phyloP scores from a whole-genome alignment of 2,113 vertebrate species.

The Tychaedon coryphoeus region DNA sequence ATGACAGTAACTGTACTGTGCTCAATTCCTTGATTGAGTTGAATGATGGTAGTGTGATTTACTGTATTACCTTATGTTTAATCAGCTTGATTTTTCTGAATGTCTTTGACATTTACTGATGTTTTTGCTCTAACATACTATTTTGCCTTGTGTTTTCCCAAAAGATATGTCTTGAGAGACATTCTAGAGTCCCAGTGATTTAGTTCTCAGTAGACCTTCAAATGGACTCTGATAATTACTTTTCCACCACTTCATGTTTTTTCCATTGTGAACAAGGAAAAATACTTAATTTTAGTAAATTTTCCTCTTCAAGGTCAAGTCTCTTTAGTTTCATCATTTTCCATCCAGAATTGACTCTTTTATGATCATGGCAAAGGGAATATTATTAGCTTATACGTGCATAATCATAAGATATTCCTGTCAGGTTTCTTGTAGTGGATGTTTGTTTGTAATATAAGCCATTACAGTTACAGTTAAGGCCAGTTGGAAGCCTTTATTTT shows the following conservation, averaged over 20 bases:
- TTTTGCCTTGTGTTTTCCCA: not conserved
- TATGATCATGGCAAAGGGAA: not conserved
- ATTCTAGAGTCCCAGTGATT: not conserved
- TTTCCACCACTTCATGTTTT: not conserved
- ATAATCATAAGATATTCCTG: not conserved
- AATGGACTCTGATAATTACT: conserved; percentile 4
- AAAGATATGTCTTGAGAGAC: not conserved
- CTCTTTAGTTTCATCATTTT: conserved; percentile 35
- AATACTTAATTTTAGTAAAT: conserved; percentile 55
- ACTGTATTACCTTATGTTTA: not conserved
- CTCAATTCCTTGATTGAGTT: not conserved
- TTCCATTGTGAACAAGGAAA: conserved; percentile 50
- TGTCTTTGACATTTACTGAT: not conserved
- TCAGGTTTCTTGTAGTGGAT: not conserved
- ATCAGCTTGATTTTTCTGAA: not conserved
- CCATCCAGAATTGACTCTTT: not conserved
- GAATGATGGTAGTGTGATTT: not conserved
- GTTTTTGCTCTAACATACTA: not conserved
- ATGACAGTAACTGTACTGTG: not conserved
- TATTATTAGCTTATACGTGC: not conserved
- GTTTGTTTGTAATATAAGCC: not conserved
- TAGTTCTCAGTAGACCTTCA: conserved; percentile 39
- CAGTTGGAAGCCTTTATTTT: not conserved
- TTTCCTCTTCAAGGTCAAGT: conserved; percentile 43
- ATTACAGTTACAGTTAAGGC: not conserved